Evolutionary conservation across 2,888 invertebrate genomes (phyloP).

Genomic region (Tanytarsus gracilentus): DNA sequence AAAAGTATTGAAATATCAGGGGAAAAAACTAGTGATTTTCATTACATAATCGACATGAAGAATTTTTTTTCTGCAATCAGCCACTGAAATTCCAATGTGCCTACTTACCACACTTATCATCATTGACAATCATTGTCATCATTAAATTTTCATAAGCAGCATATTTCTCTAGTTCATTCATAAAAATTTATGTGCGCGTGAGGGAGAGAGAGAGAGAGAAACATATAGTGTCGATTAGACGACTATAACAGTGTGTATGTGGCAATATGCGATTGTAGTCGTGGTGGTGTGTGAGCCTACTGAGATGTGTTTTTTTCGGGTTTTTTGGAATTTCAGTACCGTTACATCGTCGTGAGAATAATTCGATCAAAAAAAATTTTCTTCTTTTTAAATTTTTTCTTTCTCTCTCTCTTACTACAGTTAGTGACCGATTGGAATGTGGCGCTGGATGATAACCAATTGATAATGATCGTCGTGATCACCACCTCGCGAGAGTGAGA

Average conservation of each 20-base stretch:
- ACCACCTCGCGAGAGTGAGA: not conserved
- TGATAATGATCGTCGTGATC: not conserved
- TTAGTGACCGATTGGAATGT: not conserved
- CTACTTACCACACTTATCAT: too few species aligned
- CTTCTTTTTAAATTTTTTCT: not conserved
- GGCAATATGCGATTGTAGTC: too few species aligned
- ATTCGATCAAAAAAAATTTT: slow-evolving; percentile 14
- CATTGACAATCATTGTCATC: too few species aligned
- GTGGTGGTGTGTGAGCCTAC: not conserved
- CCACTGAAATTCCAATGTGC: too few species aligned
- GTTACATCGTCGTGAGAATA: slow-evolving; percentile 27
- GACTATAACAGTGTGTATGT: too few species aligned
- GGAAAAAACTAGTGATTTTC: too few species aligned
- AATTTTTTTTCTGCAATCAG: not conserved
- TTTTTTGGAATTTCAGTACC: slow-evolving; percentile 28
- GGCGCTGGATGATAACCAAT: not conserved
- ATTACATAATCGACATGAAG: slow-evolving; percentile 9
- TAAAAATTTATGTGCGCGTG: not conserved
- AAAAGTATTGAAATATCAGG: too few species aligned
- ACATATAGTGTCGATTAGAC: too few species aligned
- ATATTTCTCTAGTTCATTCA: not conserved
- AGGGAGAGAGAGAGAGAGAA: too few species aligned
- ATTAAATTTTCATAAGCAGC: not conserved
- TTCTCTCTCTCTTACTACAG: not conserved
- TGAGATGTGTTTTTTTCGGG: slow-evolving; percentile 19